A percentile compares a stretch with the other conserved stretches of the same genome.
Conservation (phyloP, 2,888 invertebrate genomes). For the Drosophila neutralis region DNA sequence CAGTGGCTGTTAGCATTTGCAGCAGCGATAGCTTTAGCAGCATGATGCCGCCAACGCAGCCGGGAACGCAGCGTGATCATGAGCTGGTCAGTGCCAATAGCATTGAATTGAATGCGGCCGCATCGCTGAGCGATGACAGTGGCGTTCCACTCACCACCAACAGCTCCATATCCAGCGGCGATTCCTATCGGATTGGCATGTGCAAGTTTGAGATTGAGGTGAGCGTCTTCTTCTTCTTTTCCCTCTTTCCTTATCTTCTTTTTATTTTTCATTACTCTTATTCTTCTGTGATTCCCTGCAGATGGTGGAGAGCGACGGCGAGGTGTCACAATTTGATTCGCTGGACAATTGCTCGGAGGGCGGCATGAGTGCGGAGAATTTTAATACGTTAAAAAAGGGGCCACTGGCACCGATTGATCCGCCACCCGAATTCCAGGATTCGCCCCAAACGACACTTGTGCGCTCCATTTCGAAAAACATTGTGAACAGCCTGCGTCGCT, state of each 20-base stretch:
- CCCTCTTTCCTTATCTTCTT: not conserved
- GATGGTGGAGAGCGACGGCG: conserved; percentile 93
- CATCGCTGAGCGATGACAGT: conserved; percentile 84
- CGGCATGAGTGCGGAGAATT: conserved; percentile 92
- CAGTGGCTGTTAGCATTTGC: conserved; percentile 68
- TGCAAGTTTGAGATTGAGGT: conserved; percentile 85
- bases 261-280: not conserved
- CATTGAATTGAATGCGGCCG: conserved; percentile 84
- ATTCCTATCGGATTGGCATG: conserved; percentile 84
- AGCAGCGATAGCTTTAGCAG: conserved; percentile 83
- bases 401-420: conserved; percentile 91
- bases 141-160: conserved; percentile 84
- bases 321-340: conserved; percentile 92
- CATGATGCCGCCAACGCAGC: conserved; percentile 72
- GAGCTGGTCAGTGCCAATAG: conserved; percentile 84
- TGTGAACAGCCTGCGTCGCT: conserved; percentile 79
- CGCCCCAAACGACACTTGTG: conserved; percentile 84
- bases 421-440: conserved; percentile 92
- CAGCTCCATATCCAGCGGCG: conserved; percentile 85
- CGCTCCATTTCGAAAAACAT: conserved; percentile 82
- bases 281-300: conserved; percentile 73
- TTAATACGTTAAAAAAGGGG: conserved; percentile 93
- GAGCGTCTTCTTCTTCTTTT: conserved; percentile 3
- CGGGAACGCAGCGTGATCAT: conserved; percentile 58
- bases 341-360: conserved; percentile 90